A percentile compares a stretch with the other conserved stretches of the same genome.
Conservation (phyloP, 2,888 invertebrate species). For the Eristalinus aeneus region DNA sequence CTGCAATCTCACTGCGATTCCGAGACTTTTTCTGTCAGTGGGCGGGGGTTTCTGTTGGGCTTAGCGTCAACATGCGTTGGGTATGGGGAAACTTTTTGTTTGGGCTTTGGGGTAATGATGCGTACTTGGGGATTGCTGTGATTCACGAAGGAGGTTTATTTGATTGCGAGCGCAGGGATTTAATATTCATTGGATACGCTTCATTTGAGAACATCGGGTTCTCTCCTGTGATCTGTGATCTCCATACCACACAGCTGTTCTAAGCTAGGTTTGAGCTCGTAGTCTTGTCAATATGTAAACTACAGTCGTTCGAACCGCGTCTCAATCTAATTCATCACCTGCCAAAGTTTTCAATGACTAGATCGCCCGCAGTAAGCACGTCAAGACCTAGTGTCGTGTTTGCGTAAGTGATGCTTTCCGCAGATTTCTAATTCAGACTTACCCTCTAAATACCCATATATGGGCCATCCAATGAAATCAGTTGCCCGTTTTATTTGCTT, state of each 20-base stretch:
- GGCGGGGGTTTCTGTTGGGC: constrained; percentile 14
- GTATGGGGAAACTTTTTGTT: constrained; percentile 12
- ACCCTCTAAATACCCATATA: background rate
- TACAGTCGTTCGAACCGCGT: too few species aligned
- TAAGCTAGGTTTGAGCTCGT: too few species aligned
- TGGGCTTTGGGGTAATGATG: constrained; percentile 14
- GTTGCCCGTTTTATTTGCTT: background rate
- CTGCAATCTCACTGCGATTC: constrained; percentile 38
- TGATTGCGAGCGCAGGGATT: background rate
- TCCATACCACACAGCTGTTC: too few species aligned
- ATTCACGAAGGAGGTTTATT: constrained; percentile 15
- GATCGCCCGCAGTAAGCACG: too few species aligned
- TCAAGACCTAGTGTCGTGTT: background rate
- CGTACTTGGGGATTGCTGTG: constrained; percentile 8
- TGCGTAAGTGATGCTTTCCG: background rate
- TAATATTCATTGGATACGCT: too few species aligned
- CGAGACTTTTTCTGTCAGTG: background rate
- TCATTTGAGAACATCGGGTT: too few species aligned
- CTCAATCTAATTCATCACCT: background rate
- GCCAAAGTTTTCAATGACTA: too few species aligned
- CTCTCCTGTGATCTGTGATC: too few species aligned
- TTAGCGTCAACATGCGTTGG: constrained; percentile 10
- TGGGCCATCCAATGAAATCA: background rate
- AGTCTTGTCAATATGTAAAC: too few species aligned
- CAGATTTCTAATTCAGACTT: background rate